Evolutionary conservation across 2,797 vertebrate genomes (phyloP), one percentile per base, ranked within the genome.

Genomic region (Gila robusta): DNA sequence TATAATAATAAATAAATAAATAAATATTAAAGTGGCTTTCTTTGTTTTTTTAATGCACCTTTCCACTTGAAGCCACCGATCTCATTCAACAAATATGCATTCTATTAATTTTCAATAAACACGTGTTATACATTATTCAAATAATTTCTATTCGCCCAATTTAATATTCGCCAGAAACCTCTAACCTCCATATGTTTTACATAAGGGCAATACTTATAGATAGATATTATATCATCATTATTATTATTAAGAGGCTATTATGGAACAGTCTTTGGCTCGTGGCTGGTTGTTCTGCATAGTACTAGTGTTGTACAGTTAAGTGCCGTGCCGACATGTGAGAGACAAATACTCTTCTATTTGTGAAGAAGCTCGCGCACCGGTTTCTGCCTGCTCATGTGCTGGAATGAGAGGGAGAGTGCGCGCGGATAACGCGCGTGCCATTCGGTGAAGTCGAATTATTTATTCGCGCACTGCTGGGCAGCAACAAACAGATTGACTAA

Each of bases 401-500:
- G 77, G 73, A 77, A 41, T 28, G 35, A 54, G 44, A 69, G 5
- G 21, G 77, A 56, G 71, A 73, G 71, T 6, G 71, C 17, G 41
- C 54, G 41, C 35, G 76, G 80, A 62, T 67, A 70, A 86, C 39
- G 76, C 59, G 56, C 70, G 73, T 76, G 82, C 59, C 67, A 56
- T 54, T 12, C 49, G 67, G 49, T 37, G 26, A 67, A 83, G 54
- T 35, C 49, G 64, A 19, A 62, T 47, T 54, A 86, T 85, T 62
- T 62, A 59, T 72, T 32, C 59, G 32, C 54, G 35, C 74, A 52
- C 26, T 21, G 39, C 83, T 90, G 83, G 64, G 76, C 73, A 78
- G 56, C 64, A 74, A 83, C 66, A 21, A 76, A 74, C 80, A 79
- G 39, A 87, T 47, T 87, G 89, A 86, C 85, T 86, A 88, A 88